Base-by-base conservation (phyloP, 23 tunicate genomes). In the Ascidia mentula region DNA sequence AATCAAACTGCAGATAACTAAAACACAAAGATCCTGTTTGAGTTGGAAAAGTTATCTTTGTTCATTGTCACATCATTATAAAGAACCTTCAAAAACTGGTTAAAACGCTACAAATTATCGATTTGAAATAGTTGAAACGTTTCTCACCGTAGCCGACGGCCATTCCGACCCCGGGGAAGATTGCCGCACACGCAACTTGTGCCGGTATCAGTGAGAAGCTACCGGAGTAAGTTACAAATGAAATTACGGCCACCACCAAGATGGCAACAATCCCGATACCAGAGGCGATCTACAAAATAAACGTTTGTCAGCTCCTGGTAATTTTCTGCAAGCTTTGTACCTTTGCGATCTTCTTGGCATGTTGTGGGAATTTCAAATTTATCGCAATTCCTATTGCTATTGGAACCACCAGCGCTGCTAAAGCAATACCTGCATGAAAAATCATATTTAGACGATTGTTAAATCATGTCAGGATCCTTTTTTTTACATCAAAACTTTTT, bases 111-210 rank as follows among this genome's bases (percentile, higher is more conserved):
- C 18, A 33, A 69, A 18, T 13, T 12, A 26, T n/a, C n/a, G n/a
- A n/a, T n/a, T n/a, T n/a, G n/a, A n/a, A n/a, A n/a, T n/a, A n/a
- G 7, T 53, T 53, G 4, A 9, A 3, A 20, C 12, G 7, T 9
- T 20, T 45, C 84, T 90, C 46, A 90, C 96, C 80, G 77, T 90
- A 90, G 31, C 96, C 96, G 20, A 84, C 34, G 20, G 46, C 0
- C 86, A 90, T 85, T 34, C 96, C 96, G 31, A 83, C 40, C 18
- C 42, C 72, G 8, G 96, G 96, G 37, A 81, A 85, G 0, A 85
- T 35, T 6, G 80, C 84, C 17, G 96, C 89, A 34, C 90, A 74
- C 6, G 70, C 77, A 38, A 80, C 45, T 60, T 84, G 96, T 32
- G 77, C 69, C 18, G 78, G 53, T 28, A 69, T 31, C 13, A 90